Base-by-base conservation (phyloP, 2,113 vertebrate genomes). In the Erythrocercus mccallii region DNA sequence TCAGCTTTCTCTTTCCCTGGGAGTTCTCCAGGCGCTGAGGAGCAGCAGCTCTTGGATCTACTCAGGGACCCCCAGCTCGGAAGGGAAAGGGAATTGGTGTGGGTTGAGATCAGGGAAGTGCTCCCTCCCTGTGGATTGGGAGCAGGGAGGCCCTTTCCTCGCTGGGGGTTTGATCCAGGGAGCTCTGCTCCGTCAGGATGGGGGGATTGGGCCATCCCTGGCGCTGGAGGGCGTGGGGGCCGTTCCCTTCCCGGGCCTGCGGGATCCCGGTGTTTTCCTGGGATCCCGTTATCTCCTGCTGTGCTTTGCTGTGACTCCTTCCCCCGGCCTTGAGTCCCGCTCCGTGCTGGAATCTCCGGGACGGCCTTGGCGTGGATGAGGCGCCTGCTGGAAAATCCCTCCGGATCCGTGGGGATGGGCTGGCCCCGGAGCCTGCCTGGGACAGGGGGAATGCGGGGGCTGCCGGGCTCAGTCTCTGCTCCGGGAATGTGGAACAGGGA, bases 401-500 rank as follows among this genome's bases (percentile, higher is more conserved):
- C 2, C 0, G 11, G 38, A 15, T 58, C 4, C 3, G 2, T 9
- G 35, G 44, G 53, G 48, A 14, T 3, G 25, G 33, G 82, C 24
- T 45, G 61, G 2, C 1, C 30, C 72, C 1, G 1, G 54, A 61
- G 54, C 45, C 54, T 4, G 22, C 2, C 14, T 0, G 4, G 58
- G 57, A 2, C 3, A 3, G 33, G 45, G 20, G 19, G 25, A 33
- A 18, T 0, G 1, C 1, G 2, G n/a, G 14, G 42, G 21, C 21
- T 33, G 50, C 33, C 5, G 2, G 22, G 42, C 27, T 56, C 50
- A 16, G 30, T 21, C 48, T 23, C 14, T 28, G 28, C 53, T 16
- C 21, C 0, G 0, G 90, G 53, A 37, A 3, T 1, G 21, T 6
- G 35, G 45, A 7, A 6, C 0, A 11, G 7, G 44, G 27, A 17